These are phyloP conservation scores for Teinopalpus imperialis DNA, from an alignment of 2,888 invertebrate genomes.

Conservation along the genomic window DNA sequence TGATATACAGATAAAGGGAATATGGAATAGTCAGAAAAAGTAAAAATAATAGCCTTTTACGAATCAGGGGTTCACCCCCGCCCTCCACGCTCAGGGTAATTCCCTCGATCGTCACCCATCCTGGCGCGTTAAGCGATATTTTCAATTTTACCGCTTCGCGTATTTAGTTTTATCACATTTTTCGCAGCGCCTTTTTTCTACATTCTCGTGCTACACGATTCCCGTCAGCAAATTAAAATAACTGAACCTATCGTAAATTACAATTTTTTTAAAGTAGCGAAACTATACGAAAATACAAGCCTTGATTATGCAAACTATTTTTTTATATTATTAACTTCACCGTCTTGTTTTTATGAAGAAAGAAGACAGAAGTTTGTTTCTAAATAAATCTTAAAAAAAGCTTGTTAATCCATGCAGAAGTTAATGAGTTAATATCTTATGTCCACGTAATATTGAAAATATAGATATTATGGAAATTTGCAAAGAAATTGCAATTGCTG, in stretches of 20 bases:
- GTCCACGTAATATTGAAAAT: too few relatives aligned
- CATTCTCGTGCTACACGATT: constrained; percentile 14
- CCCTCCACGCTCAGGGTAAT: constrained; percentile 19
- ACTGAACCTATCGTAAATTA: constrained; percentile 6
- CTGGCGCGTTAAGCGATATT: constrained; percentile 21
- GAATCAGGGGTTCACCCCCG: constrained; percentile 17
- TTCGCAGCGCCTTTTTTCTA: constrained; percentile 51
- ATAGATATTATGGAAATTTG: too few relatives aligned
- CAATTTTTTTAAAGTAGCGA: too few relatives aligned
- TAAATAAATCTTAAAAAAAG: too few relatives aligned
- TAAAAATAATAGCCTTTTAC: constrained; percentile 17
- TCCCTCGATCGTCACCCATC: constrained; percentile 16
- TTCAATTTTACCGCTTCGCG: constrained; percentile 32
- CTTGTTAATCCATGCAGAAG: neutral
- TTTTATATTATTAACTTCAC: too few relatives aligned
- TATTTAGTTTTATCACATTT: constrained; percentile 57
- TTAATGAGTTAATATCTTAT: too few relatives aligned
- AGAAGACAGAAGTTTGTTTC: too few relatives aligned
- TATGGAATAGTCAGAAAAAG: constrained; percentile 17
- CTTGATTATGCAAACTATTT: too few relatives aligned
- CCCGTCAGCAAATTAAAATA: constrained; percentile 21
- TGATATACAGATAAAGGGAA: constrained; percentile 12
- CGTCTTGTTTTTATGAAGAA: too few relatives aligned
- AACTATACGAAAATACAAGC: too few relatives aligned
- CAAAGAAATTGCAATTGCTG: too few relatives aligned